These are phyloP conservation scores for Lagopus leucura DNA, from an alignment of 2,113 vertebrate species.

Conservation along the genomic window DNA sequence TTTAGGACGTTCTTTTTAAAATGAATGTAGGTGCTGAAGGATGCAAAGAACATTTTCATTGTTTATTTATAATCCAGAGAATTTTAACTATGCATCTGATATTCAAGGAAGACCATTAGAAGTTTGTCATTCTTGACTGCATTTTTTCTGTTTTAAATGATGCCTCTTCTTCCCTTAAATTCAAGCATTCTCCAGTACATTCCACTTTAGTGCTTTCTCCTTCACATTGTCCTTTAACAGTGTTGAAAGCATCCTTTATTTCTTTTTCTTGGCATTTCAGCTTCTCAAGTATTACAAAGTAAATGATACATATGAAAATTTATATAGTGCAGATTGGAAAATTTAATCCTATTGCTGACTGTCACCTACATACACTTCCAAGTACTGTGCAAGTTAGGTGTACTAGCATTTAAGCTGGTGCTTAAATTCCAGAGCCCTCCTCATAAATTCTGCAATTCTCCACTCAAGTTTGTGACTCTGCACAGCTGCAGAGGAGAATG, in stretches of 20 bases:
- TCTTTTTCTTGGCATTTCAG: background rate
- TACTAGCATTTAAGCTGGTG: background rate
- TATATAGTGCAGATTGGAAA: background rate
- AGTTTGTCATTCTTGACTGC: background rate
- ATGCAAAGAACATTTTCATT: background rate
- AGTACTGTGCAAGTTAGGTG: background rate
- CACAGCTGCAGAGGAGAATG: background rate
- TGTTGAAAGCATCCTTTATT: background rate
- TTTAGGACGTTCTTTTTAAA: background rate
- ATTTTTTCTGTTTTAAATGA: background rate
- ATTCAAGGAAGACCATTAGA: background rate
- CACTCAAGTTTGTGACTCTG: background rate
- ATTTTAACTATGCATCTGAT: background rate
- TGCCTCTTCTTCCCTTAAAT: background rate
- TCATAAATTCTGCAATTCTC: background rate
- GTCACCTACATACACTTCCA: background rate
- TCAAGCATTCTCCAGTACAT: background rate
- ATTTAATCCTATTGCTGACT: background rate
- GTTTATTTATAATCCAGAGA: background rate
- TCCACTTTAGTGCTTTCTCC: background rate
- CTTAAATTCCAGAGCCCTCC: background rate
- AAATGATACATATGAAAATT: background rate
- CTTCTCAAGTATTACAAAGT: background rate
- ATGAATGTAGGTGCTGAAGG: background rate
- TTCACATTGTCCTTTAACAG: background rate